These are phyloP conservation scores for Phoxinus phoxinus DNA, from an alignment of 2,113 vertebrate species.

Conservation along the genomic window DNA sequence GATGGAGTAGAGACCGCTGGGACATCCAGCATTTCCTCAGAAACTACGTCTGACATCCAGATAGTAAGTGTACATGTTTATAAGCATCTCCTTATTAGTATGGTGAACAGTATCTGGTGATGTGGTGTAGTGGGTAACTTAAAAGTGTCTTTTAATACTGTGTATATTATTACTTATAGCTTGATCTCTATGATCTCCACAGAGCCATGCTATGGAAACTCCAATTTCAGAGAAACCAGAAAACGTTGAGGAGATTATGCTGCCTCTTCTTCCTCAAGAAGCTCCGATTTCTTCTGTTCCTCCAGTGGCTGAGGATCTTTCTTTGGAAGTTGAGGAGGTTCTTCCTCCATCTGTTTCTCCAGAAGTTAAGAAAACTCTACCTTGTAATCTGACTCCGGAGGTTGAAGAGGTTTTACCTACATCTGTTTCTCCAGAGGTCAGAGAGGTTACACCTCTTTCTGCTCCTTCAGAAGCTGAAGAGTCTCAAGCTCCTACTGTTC, in stretches of 20 bases:
- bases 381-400: not conserved
- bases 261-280: not conserved
- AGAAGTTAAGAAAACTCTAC: not conserved
- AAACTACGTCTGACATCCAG: constrained; percentile 23
- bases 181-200: not conserved
- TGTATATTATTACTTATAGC: not conserved
- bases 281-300: not conserved
- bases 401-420: not conserved
- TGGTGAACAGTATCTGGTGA: not conserved
- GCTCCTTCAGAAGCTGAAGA: constrained; percentile 14
- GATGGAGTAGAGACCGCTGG: not conserved
- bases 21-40: not conserved
- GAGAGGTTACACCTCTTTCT: not conserved
- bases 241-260: not conserved
- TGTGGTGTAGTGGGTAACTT: not conserved
- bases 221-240: not conserved
- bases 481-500: not conserved
- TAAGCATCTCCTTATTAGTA: not conserved
- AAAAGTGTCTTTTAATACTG: not conserved
- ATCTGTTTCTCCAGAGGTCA: not conserved
- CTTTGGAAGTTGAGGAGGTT: not conserved
- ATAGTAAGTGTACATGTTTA: not conserved
- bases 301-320: not conserved
- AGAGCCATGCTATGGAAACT: constrained; percentile 1
- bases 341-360: not conserved